Conservation (phyloP, 2,797 vertebrate genomes). For the Phataginus tetradactyla region DNA sequence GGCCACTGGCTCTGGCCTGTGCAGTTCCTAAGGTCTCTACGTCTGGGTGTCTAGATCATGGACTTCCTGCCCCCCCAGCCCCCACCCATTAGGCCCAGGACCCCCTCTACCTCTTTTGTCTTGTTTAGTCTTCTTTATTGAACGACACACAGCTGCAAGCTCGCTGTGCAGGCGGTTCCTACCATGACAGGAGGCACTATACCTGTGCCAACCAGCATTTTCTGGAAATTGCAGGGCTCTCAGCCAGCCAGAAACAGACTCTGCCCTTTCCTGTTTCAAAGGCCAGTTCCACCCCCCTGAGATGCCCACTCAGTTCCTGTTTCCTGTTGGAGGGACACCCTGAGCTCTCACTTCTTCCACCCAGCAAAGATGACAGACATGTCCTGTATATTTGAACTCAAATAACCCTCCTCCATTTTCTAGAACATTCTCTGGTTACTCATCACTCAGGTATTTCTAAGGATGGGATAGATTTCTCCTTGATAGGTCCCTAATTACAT, state of each 20-base stretch:
- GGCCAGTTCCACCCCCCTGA: not conserved
- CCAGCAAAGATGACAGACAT: not conserved
- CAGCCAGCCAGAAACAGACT: constrained; percentile 16
- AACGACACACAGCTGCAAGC: not conserved
- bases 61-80: not conserved
- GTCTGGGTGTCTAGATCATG: not conserved
- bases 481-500: not conserved
- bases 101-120: not conserved
- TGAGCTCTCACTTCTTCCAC: not conserved
- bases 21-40: not conserved
- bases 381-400: constrained; percentile 61
- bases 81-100: not conserved
- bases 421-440: constrained; percentile 42
- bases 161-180: not conserved
- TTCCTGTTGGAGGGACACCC: constrained; percentile 48
- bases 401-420: constrained; percentile 48
- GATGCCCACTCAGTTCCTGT: constrained; percentile 57
- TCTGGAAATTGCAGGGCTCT: constrained; percentile 11
- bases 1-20: not conserved
- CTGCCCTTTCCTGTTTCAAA: constrained; percentile 67
- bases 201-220: constrained; percentile 41
- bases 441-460: constrained; percentile 54
- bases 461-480: not conserved
- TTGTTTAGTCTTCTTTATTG: not conserved
- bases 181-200: not conserved